Evolutionary conservation across 2,888 invertebrate species (phyloP).

Genomic region (Leptopilina drosophilae): DNA sequence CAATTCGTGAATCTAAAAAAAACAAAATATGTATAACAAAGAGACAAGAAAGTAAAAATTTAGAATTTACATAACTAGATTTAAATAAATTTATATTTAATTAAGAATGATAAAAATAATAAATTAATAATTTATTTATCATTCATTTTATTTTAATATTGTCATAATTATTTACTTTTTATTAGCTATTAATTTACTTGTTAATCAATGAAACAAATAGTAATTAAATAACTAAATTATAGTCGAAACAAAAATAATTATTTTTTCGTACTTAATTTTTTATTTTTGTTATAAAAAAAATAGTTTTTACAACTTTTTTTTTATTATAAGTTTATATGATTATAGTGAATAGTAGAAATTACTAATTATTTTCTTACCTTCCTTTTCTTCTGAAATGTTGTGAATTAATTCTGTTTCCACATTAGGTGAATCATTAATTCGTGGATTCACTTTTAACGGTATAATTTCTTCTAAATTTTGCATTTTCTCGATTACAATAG

Average conservation of each 20-base stretch:
- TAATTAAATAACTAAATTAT: too few species aligned
- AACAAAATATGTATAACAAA: background rate
- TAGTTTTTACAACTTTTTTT: too few species aligned
- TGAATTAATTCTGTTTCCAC: background rate
- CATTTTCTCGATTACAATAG: background rate
- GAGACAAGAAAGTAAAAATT: background rate
- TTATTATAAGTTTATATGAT: too few species aligned
- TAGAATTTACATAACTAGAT: background rate
- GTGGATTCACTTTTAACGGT: background rate
- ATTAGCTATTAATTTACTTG: too few species aligned
- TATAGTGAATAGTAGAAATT: background rate
- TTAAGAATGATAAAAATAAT: too few species aligned
- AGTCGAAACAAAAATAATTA: too few species aligned
- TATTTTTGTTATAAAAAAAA: too few species aligned
- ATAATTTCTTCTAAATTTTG: background rate
- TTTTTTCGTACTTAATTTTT: too few species aligned
- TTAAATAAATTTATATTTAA: background rate
- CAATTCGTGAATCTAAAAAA: background rate
- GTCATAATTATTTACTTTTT: background rate
- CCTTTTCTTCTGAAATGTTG: background rate
- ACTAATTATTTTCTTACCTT: background rate
- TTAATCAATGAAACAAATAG: too few species aligned
- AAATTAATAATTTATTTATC: background rate
- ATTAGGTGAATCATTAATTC: background rate
- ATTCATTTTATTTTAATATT: background rate